These are phyloP conservation scores for Oreohelix idahoensis DNA, from an alignment of 1,140 invertebrate species.

Conservation along the genomic window DNA sequence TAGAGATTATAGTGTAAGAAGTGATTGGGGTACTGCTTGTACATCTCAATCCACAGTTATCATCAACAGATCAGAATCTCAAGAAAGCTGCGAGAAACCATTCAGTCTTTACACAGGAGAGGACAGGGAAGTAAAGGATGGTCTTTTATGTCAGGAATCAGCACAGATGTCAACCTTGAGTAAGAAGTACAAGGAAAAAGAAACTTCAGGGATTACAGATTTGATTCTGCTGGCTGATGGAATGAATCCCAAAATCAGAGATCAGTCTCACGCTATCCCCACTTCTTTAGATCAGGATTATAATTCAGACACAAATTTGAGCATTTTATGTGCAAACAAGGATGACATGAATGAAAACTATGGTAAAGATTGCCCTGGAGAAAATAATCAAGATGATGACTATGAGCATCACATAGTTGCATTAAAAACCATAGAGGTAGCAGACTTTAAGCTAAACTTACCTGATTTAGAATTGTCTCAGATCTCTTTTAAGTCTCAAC, in stretches of 20 bases:
- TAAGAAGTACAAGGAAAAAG: background rate
- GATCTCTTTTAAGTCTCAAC: background rate
- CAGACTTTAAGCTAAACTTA: constrained; percentile 3
- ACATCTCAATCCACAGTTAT: background rate
- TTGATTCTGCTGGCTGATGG: background rate
- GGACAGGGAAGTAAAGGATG: too few relatives aligned
- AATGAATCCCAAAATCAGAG: background rate
- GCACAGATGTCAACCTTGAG: background rate
- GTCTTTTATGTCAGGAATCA: background rate
- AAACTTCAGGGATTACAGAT: background rate
- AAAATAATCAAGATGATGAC: background rate
- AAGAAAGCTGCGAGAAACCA: background rate
- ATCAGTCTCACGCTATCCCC: background rate
- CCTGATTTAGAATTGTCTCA: constrained; percentile 5
- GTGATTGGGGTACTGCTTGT: background rate
- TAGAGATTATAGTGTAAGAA: background rate
- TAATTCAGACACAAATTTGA: background rate
- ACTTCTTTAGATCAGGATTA: background rate
- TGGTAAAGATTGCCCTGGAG: background rate
- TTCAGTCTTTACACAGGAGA: background rate
- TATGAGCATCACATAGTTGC: background rate
- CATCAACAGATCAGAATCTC: background rate
- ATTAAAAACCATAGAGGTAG: background rate
- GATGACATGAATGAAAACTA: background rate
- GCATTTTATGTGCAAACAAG: background rate